phyloP scores from a whole-genome alignment of 2,888 invertebrate genomes.

The Thelaira solivaga region DNA sequence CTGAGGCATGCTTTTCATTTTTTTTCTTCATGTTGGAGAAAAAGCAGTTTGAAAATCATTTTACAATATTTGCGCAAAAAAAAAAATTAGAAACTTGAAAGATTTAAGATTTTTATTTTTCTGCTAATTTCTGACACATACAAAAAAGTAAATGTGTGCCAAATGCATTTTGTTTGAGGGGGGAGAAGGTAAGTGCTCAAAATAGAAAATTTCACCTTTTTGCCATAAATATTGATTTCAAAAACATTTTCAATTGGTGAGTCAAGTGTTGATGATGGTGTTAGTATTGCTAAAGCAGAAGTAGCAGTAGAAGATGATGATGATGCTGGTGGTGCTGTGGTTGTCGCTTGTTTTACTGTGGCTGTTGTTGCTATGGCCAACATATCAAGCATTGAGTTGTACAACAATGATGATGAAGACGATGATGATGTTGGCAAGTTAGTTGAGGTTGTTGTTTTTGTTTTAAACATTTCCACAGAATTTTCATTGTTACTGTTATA shows the following conservation, averaged over 20 bases:
- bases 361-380: slow-evolving; percentile 22
- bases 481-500: slow-evolving; percentile 23
- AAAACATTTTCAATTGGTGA: slow-evolving; percentile 50
- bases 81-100: slow-evolving; percentile 16
- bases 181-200: no score
- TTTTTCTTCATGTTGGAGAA: slow-evolving; percentile 15
- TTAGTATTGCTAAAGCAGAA: slow-evolving; percentile 31
- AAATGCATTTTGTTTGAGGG: slow-evolving; percentile 43
- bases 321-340: slow-evolving; percentile 4
- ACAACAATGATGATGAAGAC: background rate
- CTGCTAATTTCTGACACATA: slow-evolving; percentile 45
- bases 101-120: background rate
- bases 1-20: slow-evolving; percentile 48
- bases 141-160: slow-evolving; percentile 52
- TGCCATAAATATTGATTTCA: slow-evolving; percentile 49
- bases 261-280: slow-evolving; percentile 39
- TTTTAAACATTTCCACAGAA: slow-evolving; percentile 28
- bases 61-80: slow-evolving; percentile 12
- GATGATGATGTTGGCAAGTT: background rate
- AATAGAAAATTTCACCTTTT: slow-evolving; percentile 60
- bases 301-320: slow-evolving; percentile 12
- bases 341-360: background rate
- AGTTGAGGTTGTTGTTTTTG: slow-evolving; percentile 64
- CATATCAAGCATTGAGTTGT: slow-evolving; percentile 6
- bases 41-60: slow-evolving; percentile 32